Conservation (phyloP, 2,888 invertebrate species). For the Tridacna crocea region DNA sequence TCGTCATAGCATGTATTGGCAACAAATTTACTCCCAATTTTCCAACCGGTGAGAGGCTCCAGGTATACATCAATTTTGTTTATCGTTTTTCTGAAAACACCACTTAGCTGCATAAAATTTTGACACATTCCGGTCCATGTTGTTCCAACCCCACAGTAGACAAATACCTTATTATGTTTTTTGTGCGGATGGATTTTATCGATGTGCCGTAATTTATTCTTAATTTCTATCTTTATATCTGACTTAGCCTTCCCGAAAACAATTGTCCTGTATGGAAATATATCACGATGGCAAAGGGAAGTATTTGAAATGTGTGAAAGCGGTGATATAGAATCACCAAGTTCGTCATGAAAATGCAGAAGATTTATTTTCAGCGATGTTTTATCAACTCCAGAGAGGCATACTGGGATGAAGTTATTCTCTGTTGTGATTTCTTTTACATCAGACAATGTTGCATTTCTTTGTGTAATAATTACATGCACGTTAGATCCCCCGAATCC, state of each 20-base stretch:
- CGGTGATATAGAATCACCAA: neutral
- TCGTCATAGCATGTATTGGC: conserved; percentile 41
- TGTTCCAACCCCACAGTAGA: conserved; percentile 71
- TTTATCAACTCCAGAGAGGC: neutral
- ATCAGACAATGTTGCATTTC: neutral
- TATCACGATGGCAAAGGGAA: neutral
- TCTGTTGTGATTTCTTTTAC: neutral
- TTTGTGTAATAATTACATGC: conserved; percentile 8
- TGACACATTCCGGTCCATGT: conserved; percentile 67
- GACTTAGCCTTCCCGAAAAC: neutral
- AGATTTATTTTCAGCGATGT: neutral
- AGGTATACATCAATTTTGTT: conserved; percentile 49
- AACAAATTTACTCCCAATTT: conserved; percentile 40
- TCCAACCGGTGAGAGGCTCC: conserved; percentile 37
- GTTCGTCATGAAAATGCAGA: neutral
- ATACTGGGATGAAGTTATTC: neutral
- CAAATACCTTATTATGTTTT: conserved; percentile 57
- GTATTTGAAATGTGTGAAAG: neutral
- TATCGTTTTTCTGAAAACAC: conserved; percentile 53
- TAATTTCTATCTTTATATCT: neutral
- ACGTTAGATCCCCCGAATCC: conserved; percentile 27
- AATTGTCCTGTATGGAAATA: conserved; percentile 4
- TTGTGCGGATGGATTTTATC: neutral
- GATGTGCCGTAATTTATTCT: neutral
- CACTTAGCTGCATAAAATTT: conserved; percentile 17